Base-by-base conservation (phyloP, 1,140 invertebrate genomes). In the Drosophila bocki region DNA sequence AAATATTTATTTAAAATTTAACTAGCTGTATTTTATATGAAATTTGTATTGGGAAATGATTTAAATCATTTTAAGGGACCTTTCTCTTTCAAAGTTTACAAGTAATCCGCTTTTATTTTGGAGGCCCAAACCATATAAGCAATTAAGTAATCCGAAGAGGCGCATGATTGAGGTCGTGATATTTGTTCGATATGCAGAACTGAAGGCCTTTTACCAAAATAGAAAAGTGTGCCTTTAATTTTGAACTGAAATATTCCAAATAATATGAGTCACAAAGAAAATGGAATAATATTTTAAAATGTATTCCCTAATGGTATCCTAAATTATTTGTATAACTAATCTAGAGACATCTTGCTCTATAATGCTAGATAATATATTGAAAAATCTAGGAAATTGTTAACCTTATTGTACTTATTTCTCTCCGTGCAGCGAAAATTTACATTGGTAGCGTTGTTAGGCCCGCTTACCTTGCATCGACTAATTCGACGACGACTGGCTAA, bases 381-480 rank as follows among this genome's bases (percentile, higher is more conserved):
- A 22, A 22, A 22, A 22, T 22, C 22, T 22, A 22, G 22, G 22
- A 22, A 22, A 22, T 22, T 22, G 1, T 22, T 22, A 22, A 22
- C 22, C 22, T 4, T 39, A 39, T 5, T 2, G 13, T 11, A 45
- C 17, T 12, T 15, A 11, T 58, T 64, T 60, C n/a, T 64, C 12
- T 2, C 62, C 7, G 62, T 64, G 62, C 29, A 64, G 56, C 57
- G 19, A 48, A 63, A 79, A 68, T 75, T 42, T 72, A 60, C 75
- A 78, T 61, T 68, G 77, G 47, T 69, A 63, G 33, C 54, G 63
- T 61, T 86, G 75, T 50, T 58, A 53, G 53, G 42, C 47, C 41
- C 53, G 65, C 67, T 86, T 74, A 86, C 75, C 82, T 86, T 75
- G 81, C 83, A 67, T 62, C 70, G 75, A 82, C 83, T 86, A 83